These are phyloP conservation scores for Drosophila eugracilis DNA, from an alignment of 1,140 invertebrate species.

Conservation along the genomic window DNA sequence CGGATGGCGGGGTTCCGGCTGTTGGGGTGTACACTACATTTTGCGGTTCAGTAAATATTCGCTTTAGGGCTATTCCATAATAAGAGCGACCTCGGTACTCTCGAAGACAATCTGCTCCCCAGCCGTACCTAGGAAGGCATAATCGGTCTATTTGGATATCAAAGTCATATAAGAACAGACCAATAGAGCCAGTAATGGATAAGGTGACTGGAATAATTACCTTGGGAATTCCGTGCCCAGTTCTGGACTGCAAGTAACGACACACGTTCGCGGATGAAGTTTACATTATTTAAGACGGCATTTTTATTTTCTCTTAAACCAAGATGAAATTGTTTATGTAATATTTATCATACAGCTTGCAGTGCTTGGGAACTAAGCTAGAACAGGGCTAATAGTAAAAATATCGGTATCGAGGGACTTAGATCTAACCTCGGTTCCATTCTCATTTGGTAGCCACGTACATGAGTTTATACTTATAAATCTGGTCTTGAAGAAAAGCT, in stretches of 20 bases:
- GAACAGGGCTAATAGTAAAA: constrained; percentile 40
- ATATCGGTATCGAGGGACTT: constrained; percentile 48
- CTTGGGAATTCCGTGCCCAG: too few species aligned
- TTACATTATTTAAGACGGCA: constrained; percentile 63
- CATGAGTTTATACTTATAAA: background rate
- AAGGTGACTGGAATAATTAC: too few species aligned
- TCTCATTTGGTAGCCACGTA: constrained; percentile 17
- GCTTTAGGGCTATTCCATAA: constrained; percentile 29
- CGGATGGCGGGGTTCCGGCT: constrained; percentile 14
- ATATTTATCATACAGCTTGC: constrained; percentile 61
- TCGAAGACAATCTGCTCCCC: too few species aligned
- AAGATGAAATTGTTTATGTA: constrained; percentile 49
- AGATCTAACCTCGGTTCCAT: constrained; percentile 18
- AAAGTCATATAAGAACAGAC: too few species aligned
- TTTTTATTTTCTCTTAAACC: constrained; percentile 68
- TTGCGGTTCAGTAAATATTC: constrained; percentile 63
- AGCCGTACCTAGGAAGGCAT: too few species aligned
- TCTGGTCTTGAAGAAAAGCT: background rate
- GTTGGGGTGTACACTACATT: constrained; percentile 38
- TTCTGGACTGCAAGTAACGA: background rate
- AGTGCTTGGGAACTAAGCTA: constrained; percentile 64
- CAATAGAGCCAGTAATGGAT: too few species aligned
- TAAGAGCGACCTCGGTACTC: background rate
- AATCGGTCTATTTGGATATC: too few species aligned
- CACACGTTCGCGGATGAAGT: background rate